Conservation (phyloP, 2,888 invertebrate genomes). For the Polia nebulosa region DNA sequence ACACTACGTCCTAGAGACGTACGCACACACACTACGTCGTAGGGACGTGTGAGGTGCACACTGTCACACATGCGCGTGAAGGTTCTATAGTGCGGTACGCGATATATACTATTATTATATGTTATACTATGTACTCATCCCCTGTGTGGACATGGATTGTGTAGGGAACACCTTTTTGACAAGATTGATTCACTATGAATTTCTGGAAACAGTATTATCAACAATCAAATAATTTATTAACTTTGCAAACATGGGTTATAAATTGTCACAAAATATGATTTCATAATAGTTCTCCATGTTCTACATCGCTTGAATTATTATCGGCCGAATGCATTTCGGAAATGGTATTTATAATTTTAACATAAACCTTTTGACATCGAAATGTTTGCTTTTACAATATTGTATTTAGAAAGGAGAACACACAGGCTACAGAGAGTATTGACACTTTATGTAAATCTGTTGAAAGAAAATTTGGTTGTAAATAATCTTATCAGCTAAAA, state of each 20-base stretch:
- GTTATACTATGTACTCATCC: constrained; percentile 70
- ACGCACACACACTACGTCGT: constrained; percentile 22
- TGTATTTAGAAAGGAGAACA: background rate
- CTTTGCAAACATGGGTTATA: background rate
- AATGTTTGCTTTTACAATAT: background rate
- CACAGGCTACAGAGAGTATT: background rate
- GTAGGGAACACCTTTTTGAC: background rate
- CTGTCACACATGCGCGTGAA: constrained; percentile 44
- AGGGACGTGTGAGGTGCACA: constrained; percentile 23
- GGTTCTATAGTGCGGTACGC: constrained; percentile 64
- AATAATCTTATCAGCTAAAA: background rate
- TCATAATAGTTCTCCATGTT: background rate
- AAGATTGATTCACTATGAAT: background rate
- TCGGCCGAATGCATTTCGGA: background rate
- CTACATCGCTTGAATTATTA: background rate
- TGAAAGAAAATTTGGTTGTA: background rate
- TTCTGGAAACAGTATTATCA: background rate
- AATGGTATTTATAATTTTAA: constrained; percentile 5
- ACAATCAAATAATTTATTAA: background rate
- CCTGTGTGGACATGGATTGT: constrained; percentile 67
- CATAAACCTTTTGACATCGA: background rate
- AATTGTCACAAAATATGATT: background rate
- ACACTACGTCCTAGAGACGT: constrained; percentile 60
- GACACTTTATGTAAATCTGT: background rate
- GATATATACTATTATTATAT: constrained; percentile 64